A percentile compares a stretch with the other conserved stretches of the same genome.
These are phyloP conservation scores for Leiothrix lutea DNA, from an alignment of 2,113 vertebrate species.

Conservation along the genomic window DNA sequence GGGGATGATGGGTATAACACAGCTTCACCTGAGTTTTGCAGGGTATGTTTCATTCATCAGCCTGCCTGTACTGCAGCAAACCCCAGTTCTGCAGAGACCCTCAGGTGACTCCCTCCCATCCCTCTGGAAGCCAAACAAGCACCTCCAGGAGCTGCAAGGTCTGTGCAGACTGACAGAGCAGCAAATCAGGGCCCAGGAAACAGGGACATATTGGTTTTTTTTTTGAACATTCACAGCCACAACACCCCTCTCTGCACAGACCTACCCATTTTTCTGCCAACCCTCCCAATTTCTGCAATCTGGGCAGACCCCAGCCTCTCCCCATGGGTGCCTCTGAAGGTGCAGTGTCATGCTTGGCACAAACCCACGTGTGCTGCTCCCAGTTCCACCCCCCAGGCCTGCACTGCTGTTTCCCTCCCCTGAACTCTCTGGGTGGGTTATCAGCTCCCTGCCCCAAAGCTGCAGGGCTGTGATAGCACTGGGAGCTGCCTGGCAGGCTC, in stretches of 20 bases:
- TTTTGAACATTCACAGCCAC: neutral
- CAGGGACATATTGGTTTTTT: neutral
- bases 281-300: neutral
- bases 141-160: neutral
- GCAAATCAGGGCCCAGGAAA: neutral
- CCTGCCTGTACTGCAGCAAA: neutral
- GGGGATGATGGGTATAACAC: neutral
- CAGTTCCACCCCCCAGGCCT: neutral
- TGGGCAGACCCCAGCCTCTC: neutral
- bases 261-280: neutral
- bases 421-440: neutral
- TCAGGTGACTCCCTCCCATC: neutral
- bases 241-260: neutral
- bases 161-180: neutral
- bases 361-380: neutral
- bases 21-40: neutral
- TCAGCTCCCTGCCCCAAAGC: conserved; percentile 19
- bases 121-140: neutral
- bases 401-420: neutral
- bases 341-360: neutral
- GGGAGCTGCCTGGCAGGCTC: neutral
- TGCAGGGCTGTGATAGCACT: neutral
- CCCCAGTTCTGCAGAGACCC: neutral
- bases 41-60: neutral
- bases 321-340: neutral